Base-by-base conservation (phyloP, 1,140 invertebrate species). In the Phymorhynchus buccinoides region DNA sequence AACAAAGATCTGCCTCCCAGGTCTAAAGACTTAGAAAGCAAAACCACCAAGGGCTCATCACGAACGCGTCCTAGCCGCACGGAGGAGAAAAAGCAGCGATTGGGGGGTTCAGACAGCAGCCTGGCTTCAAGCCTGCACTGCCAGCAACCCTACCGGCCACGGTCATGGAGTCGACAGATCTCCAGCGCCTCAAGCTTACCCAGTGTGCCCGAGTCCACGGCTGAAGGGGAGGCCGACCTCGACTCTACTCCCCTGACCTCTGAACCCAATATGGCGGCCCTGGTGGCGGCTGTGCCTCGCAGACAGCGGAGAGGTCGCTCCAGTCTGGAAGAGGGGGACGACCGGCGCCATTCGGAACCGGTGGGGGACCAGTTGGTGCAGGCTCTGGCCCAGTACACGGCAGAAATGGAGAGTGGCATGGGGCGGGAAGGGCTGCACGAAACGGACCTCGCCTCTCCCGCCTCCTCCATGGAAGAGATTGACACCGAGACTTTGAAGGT, bases 121-220 rank as follows among this genome's bases (percentile, higher is more conserved):
- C 79, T 86, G 48, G 18, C 35, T 3, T 35, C 42, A n/a, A 75
- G 48, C 27, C 18, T 68, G 35, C 37, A 22, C n/a, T 66, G 68
- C 35, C 86, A 79, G 30, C 48, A 32, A 14, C 66, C 16, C 35
- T 18, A 32, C 27, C 44, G 86, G 12, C 52, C 84, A 66, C 66
- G 86, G 1, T 87, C 86, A 39, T 52, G 82, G 44, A 37, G 62
- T 6, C 83, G 88, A 52, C 89, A 90, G 44, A 84, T 90, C 56
- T 83, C 87, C 27, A 91, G 91, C 86, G 88, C 87, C 71, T 88
- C 88, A 32, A 90, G 89, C 81, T 84, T 92, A 75, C 90, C 90
- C n/a, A 92, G 89, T 89, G 91, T 92, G 35, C 91, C 91, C 48
- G 91, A 92, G 84, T 88, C 88, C 73, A 81, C 89, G 27, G 71